Conservation (phyloP, 2,797 vertebrate genomes). For the Lindbergichthys nudifrons region DNA sequence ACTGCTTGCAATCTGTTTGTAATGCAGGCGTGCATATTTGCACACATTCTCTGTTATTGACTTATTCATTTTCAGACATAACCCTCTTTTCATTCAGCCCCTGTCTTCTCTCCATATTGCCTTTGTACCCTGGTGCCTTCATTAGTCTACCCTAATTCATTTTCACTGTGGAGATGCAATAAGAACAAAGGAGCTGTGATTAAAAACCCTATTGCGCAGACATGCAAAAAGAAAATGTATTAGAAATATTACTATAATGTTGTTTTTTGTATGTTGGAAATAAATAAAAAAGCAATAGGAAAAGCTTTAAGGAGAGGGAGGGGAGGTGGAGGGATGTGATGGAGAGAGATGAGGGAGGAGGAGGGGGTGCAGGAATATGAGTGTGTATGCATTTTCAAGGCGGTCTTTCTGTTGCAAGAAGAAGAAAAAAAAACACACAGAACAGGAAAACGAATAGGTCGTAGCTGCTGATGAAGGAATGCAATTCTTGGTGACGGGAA, state of each 20-base stretch:
- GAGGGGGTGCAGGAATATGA: conserved; percentile 77
- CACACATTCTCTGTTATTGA: conserved; percentile 50
- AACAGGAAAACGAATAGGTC: conserved; percentile 73
- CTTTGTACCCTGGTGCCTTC: conserved; percentile 70
- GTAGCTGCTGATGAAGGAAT: conserved; percentile 72
- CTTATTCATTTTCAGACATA: conserved; percentile 48
- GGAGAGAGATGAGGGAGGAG: conserved; percentile 77
- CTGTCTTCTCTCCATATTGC: conserved; percentile 51
- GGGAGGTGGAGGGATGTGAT: conserved; percentile 79
- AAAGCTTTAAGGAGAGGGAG: conserved; percentile 70
- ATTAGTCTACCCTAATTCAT: conserved; percentile 56
- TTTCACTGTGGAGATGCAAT: conserved; percentile 58
- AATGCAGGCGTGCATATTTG: conserved; percentile 15
- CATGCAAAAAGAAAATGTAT: conserved; percentile 1
- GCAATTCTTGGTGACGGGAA: conserved; percentile 60
- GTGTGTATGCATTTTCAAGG: conserved; percentile 85
- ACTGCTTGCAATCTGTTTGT: conserved; percentile 37
- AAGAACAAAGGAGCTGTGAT: conserved; percentile 73
- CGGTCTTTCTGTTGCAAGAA: conserved; percentile 86
- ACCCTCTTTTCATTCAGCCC: conserved; percentile 25
- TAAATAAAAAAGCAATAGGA: conserved; percentile 68
- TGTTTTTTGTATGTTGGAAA: conserved; percentile 28
- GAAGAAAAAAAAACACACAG: conserved; percentile 59
- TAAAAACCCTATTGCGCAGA: conserved; percentile 16
- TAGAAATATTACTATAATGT: conserved; percentile 33